A percentile compares a stretch with the other conserved stretches of the same genome.
These are phyloP conservation scores for Synanthedon formicaeformis DNA, from an alignment of 2,888 invertebrate genomes.

Conservation along the genomic window DNA sequence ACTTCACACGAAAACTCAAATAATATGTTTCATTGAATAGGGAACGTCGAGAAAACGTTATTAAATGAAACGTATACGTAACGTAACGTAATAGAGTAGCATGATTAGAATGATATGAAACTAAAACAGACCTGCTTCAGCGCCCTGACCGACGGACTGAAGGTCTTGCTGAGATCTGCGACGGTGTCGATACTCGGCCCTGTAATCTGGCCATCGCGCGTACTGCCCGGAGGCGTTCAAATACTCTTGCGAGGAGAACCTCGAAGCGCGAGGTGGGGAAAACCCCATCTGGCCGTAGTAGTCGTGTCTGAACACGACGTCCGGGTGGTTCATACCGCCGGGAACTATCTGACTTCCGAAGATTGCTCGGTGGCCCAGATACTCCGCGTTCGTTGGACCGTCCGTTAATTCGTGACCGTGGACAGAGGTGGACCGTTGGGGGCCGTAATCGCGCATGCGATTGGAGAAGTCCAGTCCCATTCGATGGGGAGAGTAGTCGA, in stretches of 20 bases:
- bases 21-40: background rate
- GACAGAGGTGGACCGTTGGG: conserved; percentile 58
- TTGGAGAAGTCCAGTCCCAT: conserved; percentile 53
- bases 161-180: conserved; percentile 63
- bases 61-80: background rate
- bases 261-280: conserved; percentile 48
- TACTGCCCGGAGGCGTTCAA: conserved; percentile 54
- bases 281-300: conserved; percentile 52
- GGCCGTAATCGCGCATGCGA: conserved; percentile 51
- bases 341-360: conserved; percentile 54
- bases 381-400: conserved; percentile 46
- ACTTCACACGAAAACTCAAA: background rate
- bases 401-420: conserved; percentile 62
- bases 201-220: conserved; percentile 55
- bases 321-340: conserved; percentile 51
- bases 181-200: conserved; percentile 56
- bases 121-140: conserved; percentile 48
- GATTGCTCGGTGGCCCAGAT: conserved; percentile 46
- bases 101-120: background rate
- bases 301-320: conserved; percentile 59
- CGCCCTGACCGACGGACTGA: conserved; percentile 52
- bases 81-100: background rate
- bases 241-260: conserved; percentile 66
- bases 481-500: conserved; percentile 62
- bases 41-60: background rate